A percentile compares a stretch with the other conserved stretches of the same genome.
Evolutionary conservation across 2,797 vertebrate species (phyloP).

Genomic region (Artibeus lituratus): DNA sequence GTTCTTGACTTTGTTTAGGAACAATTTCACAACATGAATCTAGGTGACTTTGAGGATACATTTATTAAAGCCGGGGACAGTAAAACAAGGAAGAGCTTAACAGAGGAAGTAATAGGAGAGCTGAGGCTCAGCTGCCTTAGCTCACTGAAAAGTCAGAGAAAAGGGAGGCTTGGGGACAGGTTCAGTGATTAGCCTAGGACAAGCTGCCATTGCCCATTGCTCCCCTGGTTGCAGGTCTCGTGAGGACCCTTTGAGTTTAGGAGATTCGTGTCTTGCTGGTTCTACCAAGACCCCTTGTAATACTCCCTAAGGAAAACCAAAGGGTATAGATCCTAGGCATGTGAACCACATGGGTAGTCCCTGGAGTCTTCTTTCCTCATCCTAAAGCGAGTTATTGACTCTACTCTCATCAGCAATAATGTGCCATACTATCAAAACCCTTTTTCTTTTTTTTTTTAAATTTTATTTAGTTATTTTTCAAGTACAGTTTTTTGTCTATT

Average conservation of each 20-base stretch:
- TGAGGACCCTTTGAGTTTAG: not conserved
- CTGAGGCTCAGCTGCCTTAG: not conserved
- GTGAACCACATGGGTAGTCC: not conserved
- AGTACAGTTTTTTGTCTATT: no score
- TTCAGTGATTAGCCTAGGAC: not conserved
- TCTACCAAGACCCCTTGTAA: not conserved
- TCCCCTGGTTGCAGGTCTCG: not conserved
- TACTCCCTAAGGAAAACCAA: not conserved
- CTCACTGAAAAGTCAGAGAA: not conserved
- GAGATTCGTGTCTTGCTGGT: not conserved
- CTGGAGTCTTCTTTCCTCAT: not conserved
- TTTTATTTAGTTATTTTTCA: no score
- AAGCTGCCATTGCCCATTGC: not conserved
- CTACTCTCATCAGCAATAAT: not conserved
- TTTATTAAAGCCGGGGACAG: not conserved
- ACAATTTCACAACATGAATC: not conserved
- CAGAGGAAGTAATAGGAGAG: not conserved
- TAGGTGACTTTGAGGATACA: not conserved
- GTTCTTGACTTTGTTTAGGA: not conserved
- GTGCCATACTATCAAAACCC: not conserved
- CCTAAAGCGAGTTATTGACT: not conserved
- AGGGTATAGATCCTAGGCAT: not conserved
- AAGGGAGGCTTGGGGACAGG: not conserved
- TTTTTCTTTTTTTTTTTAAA: no score
- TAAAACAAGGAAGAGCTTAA: not conserved